These are phyloP conservation scores for Elanoides forficatus DNA, from an alignment of 2,113 vertebrate species.

Conservation along the genomic window DNA sequence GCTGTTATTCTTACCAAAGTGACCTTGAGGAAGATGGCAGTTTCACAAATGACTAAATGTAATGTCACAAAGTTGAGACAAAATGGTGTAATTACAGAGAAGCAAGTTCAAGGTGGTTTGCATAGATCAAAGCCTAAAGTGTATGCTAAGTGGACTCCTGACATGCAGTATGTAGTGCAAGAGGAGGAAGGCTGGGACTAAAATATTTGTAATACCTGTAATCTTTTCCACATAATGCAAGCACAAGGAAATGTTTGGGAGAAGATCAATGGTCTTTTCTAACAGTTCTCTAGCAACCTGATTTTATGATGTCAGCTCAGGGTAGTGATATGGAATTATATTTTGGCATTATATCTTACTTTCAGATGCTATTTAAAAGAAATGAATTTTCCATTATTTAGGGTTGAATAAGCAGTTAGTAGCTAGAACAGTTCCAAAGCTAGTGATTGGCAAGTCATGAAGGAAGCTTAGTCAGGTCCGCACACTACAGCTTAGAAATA, in stretches of 20 bases:
- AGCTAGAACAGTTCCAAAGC: not conserved
- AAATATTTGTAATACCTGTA: not conserved
- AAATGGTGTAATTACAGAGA: not conserved
- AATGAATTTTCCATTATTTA: not conserved
- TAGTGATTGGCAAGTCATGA: not conserved
- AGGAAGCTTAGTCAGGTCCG: not conserved
- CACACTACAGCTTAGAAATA: not conserved
- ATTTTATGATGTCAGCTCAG: not conserved
- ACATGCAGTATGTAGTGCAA: not conserved
- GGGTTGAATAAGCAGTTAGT: not conserved
- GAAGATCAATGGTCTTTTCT: not conserved
- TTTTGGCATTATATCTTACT: not conserved
- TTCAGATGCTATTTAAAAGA: not conserved
- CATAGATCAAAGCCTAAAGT: not conserved
- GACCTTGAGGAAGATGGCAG: not conserved
- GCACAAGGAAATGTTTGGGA: not conserved
- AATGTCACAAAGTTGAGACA: not conserved
- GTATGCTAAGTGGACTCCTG: not conserved
- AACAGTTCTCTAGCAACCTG: not conserved
- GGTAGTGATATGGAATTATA: not conserved
- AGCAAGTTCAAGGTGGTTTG: not conserved
- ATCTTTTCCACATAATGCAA: not conserved
- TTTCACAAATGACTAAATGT: not conserved
- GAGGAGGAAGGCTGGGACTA: not conserved
- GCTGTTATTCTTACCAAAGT: not conserved